Evolutionary conservation across 2,888 invertebrate genomes (phyloP).

Genomic region (Ashinkailepas kermadecensis): DNA sequence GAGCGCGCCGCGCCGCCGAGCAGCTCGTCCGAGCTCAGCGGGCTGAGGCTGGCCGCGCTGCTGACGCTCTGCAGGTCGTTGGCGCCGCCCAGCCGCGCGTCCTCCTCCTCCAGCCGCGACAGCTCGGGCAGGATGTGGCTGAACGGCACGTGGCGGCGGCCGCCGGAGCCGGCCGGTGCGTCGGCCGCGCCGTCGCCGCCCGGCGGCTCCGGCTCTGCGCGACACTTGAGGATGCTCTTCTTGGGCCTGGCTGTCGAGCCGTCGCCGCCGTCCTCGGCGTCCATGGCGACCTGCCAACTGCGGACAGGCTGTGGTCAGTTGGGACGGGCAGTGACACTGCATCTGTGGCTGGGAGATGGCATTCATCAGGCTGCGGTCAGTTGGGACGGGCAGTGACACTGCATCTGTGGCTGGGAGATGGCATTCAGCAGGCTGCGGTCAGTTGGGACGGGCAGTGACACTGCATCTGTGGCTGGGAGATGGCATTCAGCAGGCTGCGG

Average conservation of each 20-base stretch:
- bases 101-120: slow-evolving; percentile 10
- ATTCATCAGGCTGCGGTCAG: no score
- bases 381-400: no score
- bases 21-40: slow-evolving; percentile 3
- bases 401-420: no score
- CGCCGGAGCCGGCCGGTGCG: not conserved
- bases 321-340: no score
- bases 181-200: not conserved
- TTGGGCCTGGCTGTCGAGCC: not conserved
- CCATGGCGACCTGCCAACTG: not conserved
- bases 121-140: slow-evolving; percentile 6
- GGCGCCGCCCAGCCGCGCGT: slow-evolving; percentile 3
- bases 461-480: no score
- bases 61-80: slow-evolving; percentile 11
- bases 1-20: not conserved
- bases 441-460: no score
- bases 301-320: no score
- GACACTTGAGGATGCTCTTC: slow-evolving; percentile 5
- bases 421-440: no score
- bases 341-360: no score
- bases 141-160: not conserved
- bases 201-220: not conserved
- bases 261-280: not conserved
- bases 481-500: no score
- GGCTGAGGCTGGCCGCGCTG: slow-evolving; percentile 16